Conservation (phyloP, 2,113 vertebrate genomes). For the Amazona vittata region DNA sequence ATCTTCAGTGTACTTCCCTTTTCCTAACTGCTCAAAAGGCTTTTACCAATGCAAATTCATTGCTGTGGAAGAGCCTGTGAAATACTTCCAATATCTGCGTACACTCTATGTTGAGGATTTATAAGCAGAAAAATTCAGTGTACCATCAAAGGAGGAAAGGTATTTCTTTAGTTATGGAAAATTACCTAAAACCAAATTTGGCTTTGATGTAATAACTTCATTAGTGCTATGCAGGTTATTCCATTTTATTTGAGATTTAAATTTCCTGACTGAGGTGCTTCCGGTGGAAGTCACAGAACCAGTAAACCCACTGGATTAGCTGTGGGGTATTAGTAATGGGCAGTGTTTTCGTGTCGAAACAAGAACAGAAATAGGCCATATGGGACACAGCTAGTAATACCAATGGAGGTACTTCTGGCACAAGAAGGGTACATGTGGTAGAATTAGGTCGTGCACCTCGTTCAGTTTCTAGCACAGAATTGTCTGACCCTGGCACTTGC, state of each 20-base stretch:
- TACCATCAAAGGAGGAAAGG: background rate
- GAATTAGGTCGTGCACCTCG: slow-evolving; percentile 76
- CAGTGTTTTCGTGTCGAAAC: background rate
- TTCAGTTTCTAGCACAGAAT: slow-evolving; percentile 60
- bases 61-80: background rate
- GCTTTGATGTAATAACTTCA: background rate
- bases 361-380: slow-evolving; percentile 62
- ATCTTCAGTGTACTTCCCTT: background rate
- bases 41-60: background rate
- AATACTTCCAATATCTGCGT: background rate
- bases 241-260: slow-evolving; percentile 11
- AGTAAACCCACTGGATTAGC: background rate
- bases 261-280: background rate
- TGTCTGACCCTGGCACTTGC: slow-evolving; percentile 67
- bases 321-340: background rate
- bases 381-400: slow-evolving; percentile 67
- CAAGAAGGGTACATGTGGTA: slow-evolving; percentile 35
- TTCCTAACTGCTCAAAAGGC: background rate
- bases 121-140: background rate
- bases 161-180: background rate
- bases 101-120: background rate
- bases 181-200: background rate
- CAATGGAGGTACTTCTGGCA: slow-evolving; percentile 61
- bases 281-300: background rate
- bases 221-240: background rate